These are phyloP conservation scores for Ammospiza nelsoni DNA, from an alignment of 2,113 vertebrate species.

Conservation along the genomic window DNA sequence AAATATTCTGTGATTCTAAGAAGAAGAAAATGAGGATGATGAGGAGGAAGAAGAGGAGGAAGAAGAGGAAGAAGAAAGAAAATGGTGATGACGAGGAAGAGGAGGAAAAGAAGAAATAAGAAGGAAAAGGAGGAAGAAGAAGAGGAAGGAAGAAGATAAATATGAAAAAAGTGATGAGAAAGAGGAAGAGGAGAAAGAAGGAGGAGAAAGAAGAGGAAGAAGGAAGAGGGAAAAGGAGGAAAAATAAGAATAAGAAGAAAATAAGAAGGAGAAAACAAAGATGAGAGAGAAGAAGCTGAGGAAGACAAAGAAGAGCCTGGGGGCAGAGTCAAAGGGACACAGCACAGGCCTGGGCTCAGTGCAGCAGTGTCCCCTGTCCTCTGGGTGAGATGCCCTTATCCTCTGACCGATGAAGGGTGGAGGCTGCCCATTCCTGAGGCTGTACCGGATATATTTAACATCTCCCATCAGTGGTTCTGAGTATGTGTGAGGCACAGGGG, in stretches of 20 bases:
- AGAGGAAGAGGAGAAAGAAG: neutral
- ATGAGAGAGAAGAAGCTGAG: neutral
- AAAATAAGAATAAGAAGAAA: neutral
- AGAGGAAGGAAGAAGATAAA: neutral
- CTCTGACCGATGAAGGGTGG: rapidly evolving
- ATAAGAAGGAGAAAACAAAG: neutral
- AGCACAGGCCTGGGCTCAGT: neutral
- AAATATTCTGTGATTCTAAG: neutral
- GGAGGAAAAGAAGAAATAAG: neutral
- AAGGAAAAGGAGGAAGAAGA: too few species aligned
- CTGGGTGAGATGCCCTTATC: neutral
- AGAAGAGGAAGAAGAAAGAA: neutral
- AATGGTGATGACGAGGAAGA: neutral
- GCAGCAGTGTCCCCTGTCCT: too few species aligned
- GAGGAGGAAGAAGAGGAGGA: neutral
- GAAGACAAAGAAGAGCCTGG: neutral
- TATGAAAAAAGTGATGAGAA: neutral
- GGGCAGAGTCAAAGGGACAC: neutral
- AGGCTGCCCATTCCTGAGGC: neutral
- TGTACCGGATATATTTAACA: neutral
- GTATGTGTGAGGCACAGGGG: rapidly evolving
- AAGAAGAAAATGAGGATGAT: neutral
- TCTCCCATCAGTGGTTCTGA: neutral
- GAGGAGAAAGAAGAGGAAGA: neutral
- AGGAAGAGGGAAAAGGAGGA: neutral